Evolutionary conservation across 2,888 invertebrate species (phyloP).

Genomic region (Heliconius sara): DNA sequence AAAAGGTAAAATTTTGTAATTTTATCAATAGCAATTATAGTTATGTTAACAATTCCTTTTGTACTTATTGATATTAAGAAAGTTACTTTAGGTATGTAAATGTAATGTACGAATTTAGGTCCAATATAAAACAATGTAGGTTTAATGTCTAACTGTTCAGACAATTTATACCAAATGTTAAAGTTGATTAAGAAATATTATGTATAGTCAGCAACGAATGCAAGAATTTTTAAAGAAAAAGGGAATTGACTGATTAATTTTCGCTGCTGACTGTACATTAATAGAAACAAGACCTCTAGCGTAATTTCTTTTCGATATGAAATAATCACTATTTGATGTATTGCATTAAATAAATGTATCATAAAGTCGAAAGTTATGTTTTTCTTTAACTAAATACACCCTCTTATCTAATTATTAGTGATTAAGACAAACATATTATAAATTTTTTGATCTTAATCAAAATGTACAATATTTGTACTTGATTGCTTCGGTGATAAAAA

Average conservation of each 20-base stretch:
- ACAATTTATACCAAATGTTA: slow-evolving; percentile 52
- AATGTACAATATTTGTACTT: too few species aligned
- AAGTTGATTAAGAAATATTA: slow-evolving; percentile 40
- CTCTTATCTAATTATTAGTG: neutral
- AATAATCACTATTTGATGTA: slow-evolving; percentile 75
- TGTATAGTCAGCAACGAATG: slow-evolving; percentile 40
- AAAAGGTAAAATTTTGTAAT: neutral
- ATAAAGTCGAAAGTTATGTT: slow-evolving; percentile 51
- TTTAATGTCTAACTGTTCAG: slow-evolving; percentile 43
- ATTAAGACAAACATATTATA: too few species aligned
- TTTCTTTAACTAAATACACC: neutral
- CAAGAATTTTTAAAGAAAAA: neutral
- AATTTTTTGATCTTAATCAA: too few species aligned
- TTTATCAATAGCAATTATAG: neutral
- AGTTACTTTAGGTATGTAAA: slow-evolving; percentile 5
- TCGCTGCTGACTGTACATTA: slow-evolving; percentile 32
- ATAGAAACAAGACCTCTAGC: slow-evolving; percentile 58
- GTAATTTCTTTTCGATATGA: slow-evolving; percentile 66
- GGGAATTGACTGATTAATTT: slow-evolving; percentile 12
- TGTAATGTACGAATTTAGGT: slow-evolving; percentile 15
- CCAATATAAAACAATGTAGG: slow-evolving; percentile 28
- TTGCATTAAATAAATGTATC: slow-evolving; percentile 74
- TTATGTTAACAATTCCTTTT: neutral
- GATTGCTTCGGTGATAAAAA: too few species aligned
- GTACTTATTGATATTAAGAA: neutral